A percentile compares a stretch with the other conserved stretches of the same genome.
Conservation (phyloP, 2,888 invertebrate genomes). For the Drosophila rubida region DNA sequence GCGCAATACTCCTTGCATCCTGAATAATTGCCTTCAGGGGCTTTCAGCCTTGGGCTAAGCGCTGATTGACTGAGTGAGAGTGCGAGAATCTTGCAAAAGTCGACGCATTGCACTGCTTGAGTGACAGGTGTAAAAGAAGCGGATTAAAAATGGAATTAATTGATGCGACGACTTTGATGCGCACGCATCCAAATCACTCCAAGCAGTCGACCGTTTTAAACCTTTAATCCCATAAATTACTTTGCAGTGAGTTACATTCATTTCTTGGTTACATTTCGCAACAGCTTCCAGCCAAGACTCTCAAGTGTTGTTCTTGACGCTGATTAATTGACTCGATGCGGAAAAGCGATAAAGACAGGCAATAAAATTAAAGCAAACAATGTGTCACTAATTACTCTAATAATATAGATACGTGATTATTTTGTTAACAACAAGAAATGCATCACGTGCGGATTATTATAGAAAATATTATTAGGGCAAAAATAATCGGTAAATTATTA, state of each 20-base stretch:
- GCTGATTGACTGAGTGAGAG: slow-evolving; percentile 11
- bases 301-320: not conserved
- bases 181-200: not conserved
- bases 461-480: too few species aligned
- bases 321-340: not conserved
- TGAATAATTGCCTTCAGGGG: slow-evolving; percentile 58
- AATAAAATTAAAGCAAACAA: not conserved
- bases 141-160: slow-evolving; percentile 10
- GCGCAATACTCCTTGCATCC: slow-evolving; percentile 31
- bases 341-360: not conserved
- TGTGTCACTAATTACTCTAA: too few species aligned
- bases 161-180: slow-evolving; percentile 5
- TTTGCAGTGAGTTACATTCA: not conserved
- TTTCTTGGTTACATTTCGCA: not conserved
- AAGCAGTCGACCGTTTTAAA: not conserved
- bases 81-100: not conserved
- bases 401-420: too few species aligned
- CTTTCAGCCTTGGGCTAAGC: slow-evolving; percentile 34
- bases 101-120: slow-evolving; percentile 14
- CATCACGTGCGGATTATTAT: too few species aligned
- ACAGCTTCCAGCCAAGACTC: not conserved
- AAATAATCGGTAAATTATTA: too few species aligned
- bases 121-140: slow-evolving; percentile 38
- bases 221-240: not conserved
- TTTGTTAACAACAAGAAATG: too few species aligned